Percentiles rank a stretch among this genome's conserved stretches.
Evolutionary conservation across 92 coral and sea anemone genomes (phyloP).

Genomic region (Parazoanthus atlanticus): DNA sequence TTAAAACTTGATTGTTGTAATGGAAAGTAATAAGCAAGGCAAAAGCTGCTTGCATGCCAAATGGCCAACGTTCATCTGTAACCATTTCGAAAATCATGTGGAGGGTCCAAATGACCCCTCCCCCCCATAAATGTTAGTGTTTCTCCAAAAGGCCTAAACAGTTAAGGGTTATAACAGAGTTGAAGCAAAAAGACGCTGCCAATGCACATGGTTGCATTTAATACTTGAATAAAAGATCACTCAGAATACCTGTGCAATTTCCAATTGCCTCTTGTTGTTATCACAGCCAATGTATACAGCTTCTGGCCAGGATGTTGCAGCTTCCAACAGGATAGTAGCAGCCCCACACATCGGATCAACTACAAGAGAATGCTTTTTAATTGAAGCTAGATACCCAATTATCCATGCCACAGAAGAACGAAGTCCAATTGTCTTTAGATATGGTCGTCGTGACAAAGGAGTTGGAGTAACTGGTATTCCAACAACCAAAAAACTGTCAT

Average conservation of each 20-base stretch:
- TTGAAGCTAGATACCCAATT: slow-evolving; percentile 25
- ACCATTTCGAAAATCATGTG: too few relatives aligned
- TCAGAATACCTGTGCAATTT: slow-evolving; percentile 29
- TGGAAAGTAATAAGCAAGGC: too few relatives aligned
- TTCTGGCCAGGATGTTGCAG: slow-evolving; percentile 32
- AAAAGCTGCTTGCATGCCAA: too few relatives aligned
- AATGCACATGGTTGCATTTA: too few relatives aligned
- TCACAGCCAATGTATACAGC: slow-evolving; percentile 39
- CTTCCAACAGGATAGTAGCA: slow-evolving; percentile 22
- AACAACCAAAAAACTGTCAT: slow-evolving; percentile 16
- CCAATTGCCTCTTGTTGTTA: slow-evolving; percentile 25
- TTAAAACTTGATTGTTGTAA: too few relatives aligned
- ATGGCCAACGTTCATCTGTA: too few relatives aligned
- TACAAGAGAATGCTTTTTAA: slow-evolving; percentile 4
- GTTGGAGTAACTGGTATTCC: slow-evolving; percentile 31
- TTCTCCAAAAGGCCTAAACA: too few relatives aligned
- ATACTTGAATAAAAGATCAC: background rate
- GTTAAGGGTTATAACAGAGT: too few relatives aligned
- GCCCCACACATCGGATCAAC: slow-evolving; percentile 47
- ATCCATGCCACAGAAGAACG: slow-evolving; percentile 40
- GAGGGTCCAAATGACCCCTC: too few relatives aligned
- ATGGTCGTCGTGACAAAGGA: slow-evolving; percentile 38
- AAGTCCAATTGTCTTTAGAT: slow-evolving; percentile 35
- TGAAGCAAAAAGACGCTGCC: too few relatives aligned
- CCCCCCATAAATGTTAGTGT: too few relatives aligned